Evolutionary conservation across 2,888 invertebrate species (phyloP).

Genomic region (Pachydiplax longipennis): DNA sequence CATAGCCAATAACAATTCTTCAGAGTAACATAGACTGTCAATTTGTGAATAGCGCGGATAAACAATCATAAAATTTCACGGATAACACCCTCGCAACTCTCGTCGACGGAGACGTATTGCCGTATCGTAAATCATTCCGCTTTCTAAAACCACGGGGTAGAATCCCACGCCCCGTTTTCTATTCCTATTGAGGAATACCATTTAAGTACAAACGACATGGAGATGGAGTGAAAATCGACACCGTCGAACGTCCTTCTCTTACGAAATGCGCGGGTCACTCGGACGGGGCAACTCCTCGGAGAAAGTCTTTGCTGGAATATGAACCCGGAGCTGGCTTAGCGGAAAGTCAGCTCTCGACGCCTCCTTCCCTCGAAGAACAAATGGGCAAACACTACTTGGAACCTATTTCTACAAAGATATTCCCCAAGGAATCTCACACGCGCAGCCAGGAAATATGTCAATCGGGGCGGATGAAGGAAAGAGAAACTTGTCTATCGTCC

Average conservation of each 20-base stretch:
- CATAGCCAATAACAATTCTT: too few relatives aligned
- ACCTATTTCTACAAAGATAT: background rate
- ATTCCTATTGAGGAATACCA: background rate
- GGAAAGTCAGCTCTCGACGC: background rate
- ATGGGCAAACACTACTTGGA: background rate
- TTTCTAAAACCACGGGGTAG: background rate
- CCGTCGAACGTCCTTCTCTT: background rate
- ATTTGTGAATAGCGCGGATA: background rate
- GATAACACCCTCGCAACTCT: background rate
- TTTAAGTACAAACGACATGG: background rate
- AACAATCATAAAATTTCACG: background rate
- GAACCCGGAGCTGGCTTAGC: background rate
- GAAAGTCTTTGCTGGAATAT: background rate
- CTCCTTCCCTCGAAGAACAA: background rate
- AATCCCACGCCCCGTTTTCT: background rate
- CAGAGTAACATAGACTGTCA: too few relatives aligned
- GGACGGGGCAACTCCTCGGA: background rate
- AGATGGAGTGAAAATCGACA: background rate
- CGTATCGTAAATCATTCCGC: background rate
- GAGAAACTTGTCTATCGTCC: conserved; percentile 22
- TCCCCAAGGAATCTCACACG: background rate
- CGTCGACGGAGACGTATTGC: background rate
- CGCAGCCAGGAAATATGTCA: background rate
- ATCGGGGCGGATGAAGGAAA: background rate
- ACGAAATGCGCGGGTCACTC: background rate